Evolutionary conservation across 2,888 invertebrate genomes (phyloP).

Genomic region (Petrolisthes cinctipes): DNA sequence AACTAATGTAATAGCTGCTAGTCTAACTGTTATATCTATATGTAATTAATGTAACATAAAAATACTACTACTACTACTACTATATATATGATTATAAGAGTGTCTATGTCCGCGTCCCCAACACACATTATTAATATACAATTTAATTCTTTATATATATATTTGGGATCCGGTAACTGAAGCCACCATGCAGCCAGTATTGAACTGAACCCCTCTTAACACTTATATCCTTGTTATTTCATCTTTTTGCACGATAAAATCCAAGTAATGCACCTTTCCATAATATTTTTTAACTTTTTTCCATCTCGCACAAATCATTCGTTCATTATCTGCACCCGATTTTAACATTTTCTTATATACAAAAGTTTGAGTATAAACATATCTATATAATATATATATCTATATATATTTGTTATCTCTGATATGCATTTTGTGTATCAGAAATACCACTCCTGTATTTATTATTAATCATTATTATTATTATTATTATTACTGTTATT

Average conservation of each 20-base stretch:
- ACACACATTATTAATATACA: background rate
- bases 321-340: constrained; percentile 61
- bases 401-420: constrained; percentile 57
- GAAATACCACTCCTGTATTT: constrained; percentile 36
- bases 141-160: background rate
- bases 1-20: no score
- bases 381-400: constrained; percentile 1
- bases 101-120: no score
- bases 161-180: constrained; percentile 14
- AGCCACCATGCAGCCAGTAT: constrained; percentile 43
- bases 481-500: constrained; percentile 27
- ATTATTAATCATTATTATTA: constrained; percentile 37
- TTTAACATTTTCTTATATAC: constrained; percentile 50
- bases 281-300: constrained; percentile 60
- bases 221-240: constrained; percentile 59
- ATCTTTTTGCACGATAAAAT: constrained; percentile 62
- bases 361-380: constrained; percentile 49
- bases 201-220: constrained; percentile 46
- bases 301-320: constrained; percentile 56
- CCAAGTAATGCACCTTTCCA: constrained; percentile 62
- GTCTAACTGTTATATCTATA: no score
- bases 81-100: no score
- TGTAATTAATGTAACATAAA: no score
- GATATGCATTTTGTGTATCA: constrained; percentile 61
- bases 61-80: no score